Evolutionary conservation across 2,113 vertebrate genomes (phyloP).

Genomic region (Sander vitreus): DNA sequence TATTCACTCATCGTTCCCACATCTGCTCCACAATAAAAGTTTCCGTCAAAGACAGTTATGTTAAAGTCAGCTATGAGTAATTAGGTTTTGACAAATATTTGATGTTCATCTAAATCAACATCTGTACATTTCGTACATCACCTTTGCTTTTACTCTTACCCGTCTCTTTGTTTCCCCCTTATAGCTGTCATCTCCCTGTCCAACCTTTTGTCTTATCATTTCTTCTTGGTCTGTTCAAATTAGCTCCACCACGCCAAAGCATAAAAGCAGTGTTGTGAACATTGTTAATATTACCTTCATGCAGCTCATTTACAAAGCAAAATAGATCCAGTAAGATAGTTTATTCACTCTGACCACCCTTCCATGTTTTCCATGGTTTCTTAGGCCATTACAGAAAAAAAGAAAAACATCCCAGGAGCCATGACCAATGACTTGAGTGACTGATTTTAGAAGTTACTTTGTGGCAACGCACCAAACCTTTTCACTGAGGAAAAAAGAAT

Average conservation of each 20-base stretch:
- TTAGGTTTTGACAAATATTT: background rate
- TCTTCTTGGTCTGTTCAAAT: no score
- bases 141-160: no score
- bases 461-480: slow-evolving; percentile 29
- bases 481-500: slow-evolving; percentile 9
- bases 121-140: background rate
- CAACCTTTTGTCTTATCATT: no score
- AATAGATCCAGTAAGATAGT: no score
- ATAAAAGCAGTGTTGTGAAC: no score
- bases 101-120: background rate
- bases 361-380: no score
- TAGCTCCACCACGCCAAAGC: no score
- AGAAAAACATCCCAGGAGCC: background rate
- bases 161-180: no score
- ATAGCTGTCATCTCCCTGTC: no score
- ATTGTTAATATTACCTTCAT: no score
- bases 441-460: slow-evolving; percentile 30
- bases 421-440: slow-evolving; percentile 23
- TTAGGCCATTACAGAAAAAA: background rate
- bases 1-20: background rate
- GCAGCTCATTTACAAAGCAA: no score
- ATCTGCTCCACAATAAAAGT: background rate
- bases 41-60: background rate
- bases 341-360: no score
- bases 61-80: background rate